Evolutionary conservation across 2,888 invertebrate genomes (phyloP).

Genomic region (Cancer borealis): DNA sequence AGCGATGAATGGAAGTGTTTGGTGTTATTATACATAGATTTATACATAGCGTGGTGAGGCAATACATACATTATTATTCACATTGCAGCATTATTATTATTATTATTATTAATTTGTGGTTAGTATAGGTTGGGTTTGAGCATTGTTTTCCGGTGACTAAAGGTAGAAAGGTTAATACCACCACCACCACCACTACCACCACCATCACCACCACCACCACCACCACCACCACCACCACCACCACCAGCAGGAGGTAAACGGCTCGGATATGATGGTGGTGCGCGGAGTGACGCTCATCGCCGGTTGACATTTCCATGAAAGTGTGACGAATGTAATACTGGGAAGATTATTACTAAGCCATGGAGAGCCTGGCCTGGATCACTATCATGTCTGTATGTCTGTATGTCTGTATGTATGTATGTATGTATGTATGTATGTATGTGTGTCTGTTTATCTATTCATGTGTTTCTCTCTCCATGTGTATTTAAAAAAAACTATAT

Average conservation of each 20-base stretch:
- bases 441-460: background rate
- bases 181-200: background rate
- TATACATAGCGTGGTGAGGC: no score
- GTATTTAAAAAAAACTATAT: background rate
- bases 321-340: conserved; percentile 1
- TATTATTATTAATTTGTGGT: background rate
- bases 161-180: background rate
- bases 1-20: background rate
- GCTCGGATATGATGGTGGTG: background rate
- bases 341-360: background rate
- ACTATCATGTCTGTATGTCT: background rate
- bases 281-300: background rate
- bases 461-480: background rate
- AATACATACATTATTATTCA: no score
- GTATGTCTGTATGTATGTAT: background rate
- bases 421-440: no score
- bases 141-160: background rate
- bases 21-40: background rate
- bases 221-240: background rate
- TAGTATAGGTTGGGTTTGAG: background rate
- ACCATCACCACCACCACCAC: background rate
- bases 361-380: background rate
- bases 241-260: background rate
- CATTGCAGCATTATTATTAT: no score
- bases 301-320: background rate